These are phyloP conservation scores for Puma concolor DNA, from an alignment of 2,113 vertebrate species.

Conservation along the genomic window DNA sequence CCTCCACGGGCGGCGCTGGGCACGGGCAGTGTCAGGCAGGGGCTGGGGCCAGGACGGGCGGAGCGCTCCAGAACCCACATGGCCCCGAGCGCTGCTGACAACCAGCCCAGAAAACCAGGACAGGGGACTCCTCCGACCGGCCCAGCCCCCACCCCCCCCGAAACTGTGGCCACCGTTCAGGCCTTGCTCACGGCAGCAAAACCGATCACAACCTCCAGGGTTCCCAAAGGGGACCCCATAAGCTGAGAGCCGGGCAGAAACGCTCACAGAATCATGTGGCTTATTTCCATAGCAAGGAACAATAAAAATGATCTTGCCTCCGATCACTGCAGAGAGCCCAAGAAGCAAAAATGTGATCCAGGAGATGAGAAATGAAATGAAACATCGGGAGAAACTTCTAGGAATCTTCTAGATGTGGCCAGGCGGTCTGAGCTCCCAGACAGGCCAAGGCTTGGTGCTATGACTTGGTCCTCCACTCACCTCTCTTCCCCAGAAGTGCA, in stretches of 20 bases:
- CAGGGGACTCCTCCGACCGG: fast-evolving
- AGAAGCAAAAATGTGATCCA: conserved; percentile 39
- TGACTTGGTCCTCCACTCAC: fast-evolving
- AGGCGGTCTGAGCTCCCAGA: background rate
- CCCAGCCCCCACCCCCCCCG: background rate
- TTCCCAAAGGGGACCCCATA: background rate
- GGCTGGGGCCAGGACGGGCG: background rate
- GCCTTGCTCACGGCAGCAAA: fast-evolving
- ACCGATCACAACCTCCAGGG: background rate
- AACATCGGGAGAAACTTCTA: background rate
- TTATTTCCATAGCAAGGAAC: background rate
- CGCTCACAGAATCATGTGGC: background rate
- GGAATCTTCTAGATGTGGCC: background rate
- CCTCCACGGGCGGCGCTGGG: background rate
- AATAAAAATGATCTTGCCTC: conserved; percentile 59
- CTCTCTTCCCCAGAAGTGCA: background rate
- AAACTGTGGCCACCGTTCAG: background rate
- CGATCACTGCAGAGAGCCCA: background rate
- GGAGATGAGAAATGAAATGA: conserved; percentile 53
- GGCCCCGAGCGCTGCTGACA: fast-evolving
- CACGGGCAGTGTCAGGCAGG: background rate
- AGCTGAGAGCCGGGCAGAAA: background rate
- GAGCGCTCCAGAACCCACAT: background rate
- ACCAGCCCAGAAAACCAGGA: background rate
- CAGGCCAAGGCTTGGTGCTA: background rate